These are phyloP conservation scores for Cryptosula pallasiana DNA, from an alignment of 2,888 invertebrate genomes.

Conservation along the genomic window DNA sequence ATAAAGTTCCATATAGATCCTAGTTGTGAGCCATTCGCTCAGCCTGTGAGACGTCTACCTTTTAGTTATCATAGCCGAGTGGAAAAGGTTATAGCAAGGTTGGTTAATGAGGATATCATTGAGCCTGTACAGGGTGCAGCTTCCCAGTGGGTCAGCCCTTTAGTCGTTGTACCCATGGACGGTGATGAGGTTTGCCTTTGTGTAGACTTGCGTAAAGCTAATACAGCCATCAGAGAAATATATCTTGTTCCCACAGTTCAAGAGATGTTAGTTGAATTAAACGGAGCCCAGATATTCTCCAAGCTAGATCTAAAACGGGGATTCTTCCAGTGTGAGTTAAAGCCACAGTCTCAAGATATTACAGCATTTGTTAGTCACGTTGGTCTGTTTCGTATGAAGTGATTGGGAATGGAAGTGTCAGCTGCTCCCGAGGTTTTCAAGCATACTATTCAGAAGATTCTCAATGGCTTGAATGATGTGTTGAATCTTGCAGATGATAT, in stretches of 20 bases:
- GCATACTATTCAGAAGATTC: constrained; percentile 3
- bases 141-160: neutral
- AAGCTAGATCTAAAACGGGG: neutral
- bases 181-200: neutral
- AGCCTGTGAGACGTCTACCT: neutral
- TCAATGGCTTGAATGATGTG: neutral
- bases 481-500: constrained; percentile 4
- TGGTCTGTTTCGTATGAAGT: constrained; percentile 2
- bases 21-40: neutral
- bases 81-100: neutral
- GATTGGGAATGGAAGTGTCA: constrained; percentile 8
- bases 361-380: constrained; percentile 1
- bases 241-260: too few relatives aligned
- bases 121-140: constrained; percentile 5
- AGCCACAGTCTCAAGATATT: neutral
- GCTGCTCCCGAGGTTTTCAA: neutral
- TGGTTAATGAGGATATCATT: constrained; percentile 9
- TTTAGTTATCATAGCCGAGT: neutral
- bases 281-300: neutral
- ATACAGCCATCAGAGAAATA: neutral
- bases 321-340: neutral
- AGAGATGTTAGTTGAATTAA: too few relatives aligned
- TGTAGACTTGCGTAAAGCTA: neutral
- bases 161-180: neutral
- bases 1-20: constrained; percentile 6